Evolutionary conservation across 64 coral and sea anemone species (phyloP).

Genomic region (Pocillopora verrucosa): DNA sequence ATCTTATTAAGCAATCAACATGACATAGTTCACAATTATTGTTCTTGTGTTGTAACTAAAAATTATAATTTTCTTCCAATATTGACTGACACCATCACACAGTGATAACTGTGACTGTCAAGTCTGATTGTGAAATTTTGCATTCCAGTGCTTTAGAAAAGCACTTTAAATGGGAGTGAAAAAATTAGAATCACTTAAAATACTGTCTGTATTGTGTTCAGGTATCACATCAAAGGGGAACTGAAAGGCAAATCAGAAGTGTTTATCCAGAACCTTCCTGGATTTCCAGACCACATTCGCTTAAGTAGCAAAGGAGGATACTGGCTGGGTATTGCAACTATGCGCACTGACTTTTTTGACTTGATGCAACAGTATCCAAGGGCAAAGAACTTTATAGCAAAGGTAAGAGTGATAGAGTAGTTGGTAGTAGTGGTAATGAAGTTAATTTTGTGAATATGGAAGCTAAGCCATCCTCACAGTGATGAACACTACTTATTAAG

Average conservation of each 20-base stretch:
- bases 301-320: slow-evolving; percentile 72
- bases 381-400: slow-evolving; percentile 63
- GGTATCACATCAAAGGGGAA: slow-evolving; percentile 84
- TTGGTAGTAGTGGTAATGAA: too few species aligned
- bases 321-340: slow-evolving; percentile 63
- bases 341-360: slow-evolving; percentile 48
- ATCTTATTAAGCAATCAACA: too few species aligned
- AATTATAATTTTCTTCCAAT: too few species aligned
- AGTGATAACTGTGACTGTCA: too few species aligned
- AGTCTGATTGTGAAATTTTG: too few species aligned
- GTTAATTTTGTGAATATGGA: too few species aligned
- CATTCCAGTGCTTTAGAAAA: not conserved
- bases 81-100: too few species aligned
- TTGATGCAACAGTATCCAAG: slow-evolving; percentile 50
- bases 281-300: slow-evolving; percentile 82
- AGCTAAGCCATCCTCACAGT: too few species aligned
- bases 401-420: slow-evolving; percentile 32
- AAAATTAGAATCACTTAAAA: not conserved
- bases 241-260: slow-evolving; percentile 81
- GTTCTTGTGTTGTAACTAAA: too few species aligned
- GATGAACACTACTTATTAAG: too few species aligned
- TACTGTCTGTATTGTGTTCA: slow-evolving; percentile 9
- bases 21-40: too few species aligned
- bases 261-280: slow-evolving; percentile 85
- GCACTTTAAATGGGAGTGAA: not conserved